Evolutionary conservation across 2,113 vertebrate genomes (phyloP), one percentile per base, ranked within the genome.

Genomic region (Erinaceus europaeus): DNA sequence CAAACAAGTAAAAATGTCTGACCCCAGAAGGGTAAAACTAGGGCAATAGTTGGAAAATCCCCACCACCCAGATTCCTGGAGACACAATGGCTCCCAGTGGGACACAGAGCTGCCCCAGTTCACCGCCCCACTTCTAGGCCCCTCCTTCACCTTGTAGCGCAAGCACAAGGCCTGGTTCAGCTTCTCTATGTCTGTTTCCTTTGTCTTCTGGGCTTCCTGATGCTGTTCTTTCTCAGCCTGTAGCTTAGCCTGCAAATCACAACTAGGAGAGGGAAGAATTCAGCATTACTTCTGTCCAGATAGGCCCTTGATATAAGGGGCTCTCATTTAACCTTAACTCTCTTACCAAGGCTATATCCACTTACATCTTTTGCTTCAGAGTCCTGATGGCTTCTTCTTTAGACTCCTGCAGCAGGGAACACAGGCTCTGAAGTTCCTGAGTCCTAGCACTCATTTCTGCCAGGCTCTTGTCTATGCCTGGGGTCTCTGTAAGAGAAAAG

Each of bases 291-390:
- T 23, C 32, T 67, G 38, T 75, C 20, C 36, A 15, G 40, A 32
- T 44, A 20, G 52, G 64, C 71, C 64, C 67, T 77, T 48, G 14
- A 62, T 10, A 18, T 17, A 20, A 55, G 79, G 50, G 32, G 29
- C 32, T 48, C 46, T 74, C 29, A 38, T 8, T 3, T 48, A 34
- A 72, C 34, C 48, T 50, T 25, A 17, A 38, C 25, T 44, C 38
- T 53, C 36, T 71, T 78, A n/a, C 32, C 21, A 1, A 80, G 40
- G 34, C 75, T 32, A 2, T 0, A 0, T 9, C 12, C 52, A 90
- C 97, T 97, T 92, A 98, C 98, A 97, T 96, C 86, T 97, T 89
- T 0, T 0, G 91, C 88, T 96, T 95, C 71, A 97, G 89, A 0
- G 76, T 89, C 84, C 75, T 89, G 29, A 96, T 73, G 42, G 97